Evolutionary conservation across 1,140 invertebrate species (phyloP).

Genomic region (Drosophila repleta): DNA sequence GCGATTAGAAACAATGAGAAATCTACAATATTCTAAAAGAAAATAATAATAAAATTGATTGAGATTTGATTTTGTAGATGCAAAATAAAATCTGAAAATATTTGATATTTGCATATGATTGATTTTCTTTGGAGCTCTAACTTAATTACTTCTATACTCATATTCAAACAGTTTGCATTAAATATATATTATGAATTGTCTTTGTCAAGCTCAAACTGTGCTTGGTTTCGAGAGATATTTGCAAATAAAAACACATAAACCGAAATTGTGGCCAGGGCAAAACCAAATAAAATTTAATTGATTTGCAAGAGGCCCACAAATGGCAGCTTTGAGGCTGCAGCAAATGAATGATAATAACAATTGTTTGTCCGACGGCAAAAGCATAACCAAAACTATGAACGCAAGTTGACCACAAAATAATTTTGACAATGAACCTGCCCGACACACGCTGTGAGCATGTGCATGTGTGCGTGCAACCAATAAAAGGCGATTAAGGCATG

Average conservation of each 20-base stretch:
- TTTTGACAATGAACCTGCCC: conserved; percentile 76
- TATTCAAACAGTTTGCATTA: too few relatives aligned
- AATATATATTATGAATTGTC: too few relatives aligned
- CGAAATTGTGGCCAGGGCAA: conserved; percentile 31
- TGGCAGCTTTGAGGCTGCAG: conserved; percentile 33
- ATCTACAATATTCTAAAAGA: too few relatives aligned
- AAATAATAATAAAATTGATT: too few relatives aligned
- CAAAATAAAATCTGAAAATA: too few relatives aligned
- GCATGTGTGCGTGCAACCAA: conserved; percentile 42
- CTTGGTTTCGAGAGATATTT: neutral
- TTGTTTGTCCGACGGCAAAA: conserved; percentile 15
- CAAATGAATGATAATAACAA: conserved; percentile 5
- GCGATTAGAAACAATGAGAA: neutral
- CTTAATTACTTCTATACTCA: too few relatives aligned
- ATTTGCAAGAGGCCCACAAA: neutral
- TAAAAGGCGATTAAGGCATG: conserved; percentile 69
- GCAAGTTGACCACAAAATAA: conserved; percentile 81
- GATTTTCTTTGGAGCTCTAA: too few relatives aligned
- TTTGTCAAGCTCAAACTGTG: too few relatives aligned
- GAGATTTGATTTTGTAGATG: too few relatives aligned
- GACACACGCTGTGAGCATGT: conserved; percentile 12
- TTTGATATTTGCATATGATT: too few relatives aligned
- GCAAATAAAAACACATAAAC: neutral
- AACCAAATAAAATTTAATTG: conserved; percentile 40
- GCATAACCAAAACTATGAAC: conserved; percentile 69